Conservation (phyloP, 2,888 invertebrate species). For the Trisateles emortualis region DNA sequence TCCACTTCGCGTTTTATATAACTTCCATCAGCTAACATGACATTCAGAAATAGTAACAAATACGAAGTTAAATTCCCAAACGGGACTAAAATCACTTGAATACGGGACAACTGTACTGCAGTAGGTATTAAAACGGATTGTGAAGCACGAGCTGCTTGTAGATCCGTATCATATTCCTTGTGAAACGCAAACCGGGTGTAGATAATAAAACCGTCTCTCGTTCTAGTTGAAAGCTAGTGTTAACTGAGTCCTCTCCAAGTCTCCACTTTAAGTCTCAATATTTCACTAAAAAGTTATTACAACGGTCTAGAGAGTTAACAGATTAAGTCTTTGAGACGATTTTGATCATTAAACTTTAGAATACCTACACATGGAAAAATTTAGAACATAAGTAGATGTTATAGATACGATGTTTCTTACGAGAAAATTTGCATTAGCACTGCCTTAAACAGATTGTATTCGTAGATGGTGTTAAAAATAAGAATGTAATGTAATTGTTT, state of each 20-base stretch:
- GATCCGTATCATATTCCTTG: slow-evolving; percentile 37
- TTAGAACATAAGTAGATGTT: not conserved
- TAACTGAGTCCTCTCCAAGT: slow-evolving; percentile 50
- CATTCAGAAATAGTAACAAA: slow-evolving; percentile 34
- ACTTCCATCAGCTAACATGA: slow-evolving; percentile 18
- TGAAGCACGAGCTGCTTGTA: slow-evolving; percentile 27
- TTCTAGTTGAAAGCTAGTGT: slow-evolving; percentile 52
- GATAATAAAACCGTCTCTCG: slow-evolving; percentile 50
- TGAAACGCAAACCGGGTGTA: slow-evolving; percentile 27
- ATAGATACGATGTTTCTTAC: not conserved
- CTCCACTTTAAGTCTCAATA: slow-evolving; percentile 54
- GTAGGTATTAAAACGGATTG: slow-evolving; percentile 38
- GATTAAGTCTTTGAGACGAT: not conserved
- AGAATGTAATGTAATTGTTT: no score
- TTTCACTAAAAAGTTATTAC: slow-evolving; percentile 53
- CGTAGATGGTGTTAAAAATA: no score
- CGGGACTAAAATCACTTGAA: slow-evolving; percentile 40
- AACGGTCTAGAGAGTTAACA: slow-evolving; percentile 44
- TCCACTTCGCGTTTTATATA: not conserved
- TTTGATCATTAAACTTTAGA: not conserved
- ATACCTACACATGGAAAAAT: not conserved
- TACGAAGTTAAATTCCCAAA: slow-evolving; percentile 30
- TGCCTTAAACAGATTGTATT: no score
- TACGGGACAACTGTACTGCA: slow-evolving; percentile 37
- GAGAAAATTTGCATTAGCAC: no score